Conservation (phyloP, 2,113 vertebrate species). For the Corvus cornix region DNA sequence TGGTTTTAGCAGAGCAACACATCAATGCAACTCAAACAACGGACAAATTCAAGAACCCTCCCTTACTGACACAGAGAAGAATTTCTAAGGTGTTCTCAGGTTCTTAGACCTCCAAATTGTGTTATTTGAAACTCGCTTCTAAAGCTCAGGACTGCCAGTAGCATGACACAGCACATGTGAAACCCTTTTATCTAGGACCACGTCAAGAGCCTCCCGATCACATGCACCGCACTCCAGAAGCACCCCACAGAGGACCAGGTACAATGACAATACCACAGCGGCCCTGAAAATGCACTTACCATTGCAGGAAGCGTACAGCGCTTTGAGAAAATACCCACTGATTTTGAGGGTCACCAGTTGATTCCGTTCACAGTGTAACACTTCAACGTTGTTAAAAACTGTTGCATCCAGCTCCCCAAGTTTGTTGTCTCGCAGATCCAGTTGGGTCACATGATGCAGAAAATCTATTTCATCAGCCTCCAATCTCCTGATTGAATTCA, state of each 20-base stretch:
- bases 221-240: fast-evolving
- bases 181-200: neutral
- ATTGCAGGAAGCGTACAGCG: slow-evolving; percentile 87
- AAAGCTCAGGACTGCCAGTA: neutral
- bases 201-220: neutral
- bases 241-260: neutral
- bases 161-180: neutral
- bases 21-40: neutral
- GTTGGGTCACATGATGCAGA: slow-evolving; percentile 89
- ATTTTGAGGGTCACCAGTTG: slow-evolving; percentile 81
- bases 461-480: slow-evolving; percentile 84
- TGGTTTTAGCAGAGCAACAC: neutral
- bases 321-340: slow-evolving; percentile 88
- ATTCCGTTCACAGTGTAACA: slow-evolving; percentile 96
- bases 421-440: slow-evolving; percentile 92
- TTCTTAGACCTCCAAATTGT: neutral
- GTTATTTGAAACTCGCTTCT: neutral
- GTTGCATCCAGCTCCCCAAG: slow-evolving; percentile 86
- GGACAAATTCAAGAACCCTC: neutral
- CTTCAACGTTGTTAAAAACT: slow-evolving; percentile 89
- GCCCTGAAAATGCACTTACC: slow-evolving; percentile 71
- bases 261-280: neutral
- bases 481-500: slow-evolving; percentile 86
- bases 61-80: neutral
- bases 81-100: neutral